Evolutionary conservation across 2,888 invertebrate species (phyloP), one percentile per base, ranked within the genome.

Genomic region (Eupeodes latifasciatus): DNA sequence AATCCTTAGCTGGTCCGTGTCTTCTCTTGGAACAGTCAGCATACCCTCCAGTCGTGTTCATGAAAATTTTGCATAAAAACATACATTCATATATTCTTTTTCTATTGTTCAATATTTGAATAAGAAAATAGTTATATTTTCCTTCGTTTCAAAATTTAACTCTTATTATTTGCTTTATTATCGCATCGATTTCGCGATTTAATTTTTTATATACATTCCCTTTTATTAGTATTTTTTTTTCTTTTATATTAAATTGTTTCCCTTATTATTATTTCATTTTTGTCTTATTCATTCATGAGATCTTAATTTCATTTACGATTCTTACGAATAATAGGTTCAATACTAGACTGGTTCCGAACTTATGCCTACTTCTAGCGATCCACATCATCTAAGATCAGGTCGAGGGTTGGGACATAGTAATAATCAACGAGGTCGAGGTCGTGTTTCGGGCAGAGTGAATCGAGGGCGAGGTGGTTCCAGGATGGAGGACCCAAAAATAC

Each of bases 361-460:
- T 53, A 53, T 53, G 53, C 53, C 53, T 53, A 53, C 53, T 53
- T 53, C 53, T 53, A 53, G 53, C 4, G 53, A 53, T 53, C 16
- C 53, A 16, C 53, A 53, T 16, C 53, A 5, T 16, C 11, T 51
- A 51, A 12, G 51, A 14, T 51, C 51, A 12, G 14, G 51, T 51
- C 51, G 51, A 12, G 5, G 51, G 51, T 51, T 12, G 51, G 51
- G 51, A 51, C n/a, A 51, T 12, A 12, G 4, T 51, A 14, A 14
- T 51, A n/a, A 51, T 51, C 51, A 51, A 51, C 51, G 51, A 51
- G 51, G 51, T 51, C 51, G 51, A 51, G 51, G 51, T 51, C 51
- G 51, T 51, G 51, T 14, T 51, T 9, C 51, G 51, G 51, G 51
- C 12, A 51, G n/a, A 51, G n/a, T 51, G n/a, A 51, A 51, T 51